Base-by-base conservation (phyloP, 2,113 vertebrate genomes). In the Hucho hucho region DNA sequence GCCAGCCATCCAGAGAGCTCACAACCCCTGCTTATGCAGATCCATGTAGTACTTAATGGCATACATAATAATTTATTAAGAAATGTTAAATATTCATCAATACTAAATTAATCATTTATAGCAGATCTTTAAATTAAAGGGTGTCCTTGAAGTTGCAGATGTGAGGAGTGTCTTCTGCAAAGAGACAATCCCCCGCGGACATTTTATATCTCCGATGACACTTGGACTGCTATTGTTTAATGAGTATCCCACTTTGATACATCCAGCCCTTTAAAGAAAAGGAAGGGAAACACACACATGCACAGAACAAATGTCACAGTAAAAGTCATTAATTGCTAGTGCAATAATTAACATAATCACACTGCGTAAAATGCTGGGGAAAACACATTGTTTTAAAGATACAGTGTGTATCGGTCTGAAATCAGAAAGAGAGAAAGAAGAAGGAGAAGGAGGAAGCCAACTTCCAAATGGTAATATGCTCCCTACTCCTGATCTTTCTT, bases 61-160 rank as follows among this genome's bases (percentile, higher is more conserved):
- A 84, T 88, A 89, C 89, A 91, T 93, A 88, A 92, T 91, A 89
- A 92, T 92, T 91, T 89, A 92, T 92, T 90, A 89, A 87, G 86
- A 91, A 92, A 89, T 91, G 81, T 92, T 89, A 91, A 93, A 92
- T 93, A 93, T 92, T 91, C 87, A 92, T 93, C 84, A 89, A 90
- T 89, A 89, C 87, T 88, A 88, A 90, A 93, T 92, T 87, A 90
- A 92, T 90, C 79, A 92, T 92, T 92, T 91, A 93, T 88, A 90
- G 76, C 80, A 87, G 84, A 92, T 92, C 82, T 91, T 91, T 91
- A 89, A 91, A 91, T 91, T 89, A 91, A 91, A 91, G 84, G 78
- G 75, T 86, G 90, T 86, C 90, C 91, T 91, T 92, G 90, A 92
- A 86, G 87, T 88, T 92, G 86, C 79, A 87, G 84, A 90, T 91